Evolutionary conservation across 2,888 invertebrate species (phyloP).

Genomic region (Diarsia brunnea): DNA sequence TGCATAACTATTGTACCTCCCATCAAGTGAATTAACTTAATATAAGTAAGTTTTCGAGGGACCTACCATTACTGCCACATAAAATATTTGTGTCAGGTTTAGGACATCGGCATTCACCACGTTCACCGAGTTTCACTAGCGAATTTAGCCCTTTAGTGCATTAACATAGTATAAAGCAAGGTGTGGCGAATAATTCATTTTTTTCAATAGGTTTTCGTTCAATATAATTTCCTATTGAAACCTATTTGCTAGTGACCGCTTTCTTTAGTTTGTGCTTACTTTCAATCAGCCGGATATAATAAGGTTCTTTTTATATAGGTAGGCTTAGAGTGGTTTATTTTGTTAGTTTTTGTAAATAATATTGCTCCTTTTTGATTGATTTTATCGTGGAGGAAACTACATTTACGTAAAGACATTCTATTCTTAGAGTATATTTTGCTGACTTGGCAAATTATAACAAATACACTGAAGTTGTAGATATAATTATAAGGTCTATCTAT

Average conservation of each 20-base stretch:
- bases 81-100: neutral
- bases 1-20: too few relatives aligned
- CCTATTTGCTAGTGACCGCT: slow-evolving; percentile 50
- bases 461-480: too few relatives aligned
- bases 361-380: neutral
- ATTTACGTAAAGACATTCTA: neutral
- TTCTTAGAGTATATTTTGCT: neutral
- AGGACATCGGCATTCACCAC: neutral
- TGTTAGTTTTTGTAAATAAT: slow-evolving; percentile 15
- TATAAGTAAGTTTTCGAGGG: too few relatives aligned
- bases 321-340: slow-evolving; percentile 23
- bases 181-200: slow-evolving; percentile 50
- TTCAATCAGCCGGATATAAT: slow-evolving; percentile 66
- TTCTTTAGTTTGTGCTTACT: slow-evolving; percentile 65
- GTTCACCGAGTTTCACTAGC: neutral
- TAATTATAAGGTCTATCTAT: too few relatives aligned
- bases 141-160: neutral
- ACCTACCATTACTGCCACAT: neutral
- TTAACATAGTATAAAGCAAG: slow-evolving; percentile 1
- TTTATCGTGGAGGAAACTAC: neutral
- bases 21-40: too few relatives aligned
- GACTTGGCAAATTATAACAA: too few relatives aligned
- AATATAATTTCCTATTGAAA: slow-evolving; percentile 63
- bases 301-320: slow-evolving; percentile 40
- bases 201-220: slow-evolving; percentile 42